A percentile compares a stretch with the other conserved stretches of the same genome.
Evolutionary conservation across 2,797 vertebrate genomes (phyloP).

Genomic region (Tragelaphus oryx): DNA sequence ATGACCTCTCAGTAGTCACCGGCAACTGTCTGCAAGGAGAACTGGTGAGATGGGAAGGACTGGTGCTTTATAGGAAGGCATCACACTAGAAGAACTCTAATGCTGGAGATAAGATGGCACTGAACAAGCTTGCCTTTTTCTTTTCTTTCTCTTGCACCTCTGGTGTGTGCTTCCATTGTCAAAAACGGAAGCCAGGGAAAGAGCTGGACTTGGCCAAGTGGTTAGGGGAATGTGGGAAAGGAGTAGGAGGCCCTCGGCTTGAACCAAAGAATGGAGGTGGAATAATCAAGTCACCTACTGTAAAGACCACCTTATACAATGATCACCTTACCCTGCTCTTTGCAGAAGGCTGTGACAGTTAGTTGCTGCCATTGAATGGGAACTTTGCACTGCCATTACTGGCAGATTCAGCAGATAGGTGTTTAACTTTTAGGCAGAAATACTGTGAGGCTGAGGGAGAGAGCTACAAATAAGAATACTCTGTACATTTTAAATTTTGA

Average conservation of each 20-base stretch:
- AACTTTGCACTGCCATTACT: not conserved
- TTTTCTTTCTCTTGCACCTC: not conserved
- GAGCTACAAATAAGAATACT: not conserved
- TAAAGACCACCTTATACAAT: not conserved
- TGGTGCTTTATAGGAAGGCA: not conserved
- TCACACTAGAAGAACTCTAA: not conserved
- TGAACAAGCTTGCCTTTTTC: not conserved
- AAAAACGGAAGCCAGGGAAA: slow-evolving; percentile 14
- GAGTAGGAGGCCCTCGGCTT: not conserved
- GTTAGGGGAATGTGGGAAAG: not conserved
- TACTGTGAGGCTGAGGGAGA: not conserved
- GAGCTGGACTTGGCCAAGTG: not conserved
- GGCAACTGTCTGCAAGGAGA: not conserved
- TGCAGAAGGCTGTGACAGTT: not conserved
- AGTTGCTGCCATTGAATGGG: not conserved
- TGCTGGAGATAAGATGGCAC: not conserved
- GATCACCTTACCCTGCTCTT: not conserved
- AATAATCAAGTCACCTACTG: not conserved
- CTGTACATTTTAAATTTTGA: not conserved
- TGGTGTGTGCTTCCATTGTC: not conserved
- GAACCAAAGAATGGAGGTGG: not conserved
- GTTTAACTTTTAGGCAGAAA: slow-evolving; percentile 6
- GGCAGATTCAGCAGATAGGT: not conserved
- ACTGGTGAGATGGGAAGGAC: not conserved
- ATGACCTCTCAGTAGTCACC: not conserved